Evolutionary conservation across 2,797 vertebrate species (phyloP), one percentile per base, ranked within the genome.

Genomic region (Ptychadena robeensis): DNA sequence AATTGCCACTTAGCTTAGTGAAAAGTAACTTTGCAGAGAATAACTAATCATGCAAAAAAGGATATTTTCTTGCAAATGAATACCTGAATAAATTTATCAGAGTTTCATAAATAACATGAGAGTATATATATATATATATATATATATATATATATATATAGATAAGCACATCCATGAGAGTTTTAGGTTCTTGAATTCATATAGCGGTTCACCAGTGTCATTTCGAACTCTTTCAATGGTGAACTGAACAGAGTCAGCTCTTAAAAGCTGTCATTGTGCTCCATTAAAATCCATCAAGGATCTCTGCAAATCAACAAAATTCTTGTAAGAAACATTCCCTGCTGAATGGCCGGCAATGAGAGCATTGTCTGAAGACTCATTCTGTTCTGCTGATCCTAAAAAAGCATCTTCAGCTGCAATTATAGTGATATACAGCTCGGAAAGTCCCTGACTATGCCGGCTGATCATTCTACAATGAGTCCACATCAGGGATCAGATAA

Each of bases 221-320:
- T 28, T 66, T 77, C 59, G 32, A 32, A 77, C 32, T 25, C 18
- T 31, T 66, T 31, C 40, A 77, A 32, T 11, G 12, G 64, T 18
- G 31, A 44, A 25, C 11, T 25, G 34, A 61, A 28, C 53, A 61
- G 10, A 25, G 22, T 3, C 31, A 9, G 70, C 57, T 76, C 37
- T 32, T 65, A 25, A 77, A 65, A 77, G 74, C 38, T 25, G 28
- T 34, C 61, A 66, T 66, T 10, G 31, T 14, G 8, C 27, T 48
- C 74, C 38, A 77, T 66, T 77, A 66, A 11, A 25, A 77, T 66
- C 63, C 31, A 77, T 66, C 38, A 44, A 4, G 0, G 34, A 34
- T n/a, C 74, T 76, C 57, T 31, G 27, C 63, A 77, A 48, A 77
- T 65, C 63, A 66, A 48, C 73, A 18, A 38, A 64, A 75, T 27